Evolutionary conservation across 2,888 invertebrate species (phyloP).

Genomic region (Tuta absoluta): DNA sequence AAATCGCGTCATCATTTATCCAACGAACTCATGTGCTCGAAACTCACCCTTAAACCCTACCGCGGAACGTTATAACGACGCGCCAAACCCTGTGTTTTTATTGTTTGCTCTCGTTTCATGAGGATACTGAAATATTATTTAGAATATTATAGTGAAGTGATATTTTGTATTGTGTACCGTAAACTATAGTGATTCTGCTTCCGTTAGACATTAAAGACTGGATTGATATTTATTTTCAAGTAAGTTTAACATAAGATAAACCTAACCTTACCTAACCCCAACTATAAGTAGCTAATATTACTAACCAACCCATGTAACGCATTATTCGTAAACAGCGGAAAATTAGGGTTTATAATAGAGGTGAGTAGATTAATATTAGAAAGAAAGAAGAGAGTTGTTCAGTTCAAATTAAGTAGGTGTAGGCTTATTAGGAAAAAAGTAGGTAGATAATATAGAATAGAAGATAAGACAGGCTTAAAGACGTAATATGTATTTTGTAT

Average conservation of each 20-base stretch:
- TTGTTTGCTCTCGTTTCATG: constrained; percentile 57
- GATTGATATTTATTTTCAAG: constrained; percentile 35
- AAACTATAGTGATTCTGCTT: constrained; percentile 45
- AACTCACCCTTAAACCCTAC: constrained; percentile 42
- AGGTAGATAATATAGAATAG: no score
- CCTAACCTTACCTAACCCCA: background rate
- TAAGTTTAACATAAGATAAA: constrained; percentile 11
- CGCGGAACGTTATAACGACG: constrained; percentile 67
- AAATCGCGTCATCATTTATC: constrained; percentile 61
- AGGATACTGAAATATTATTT: constrained; percentile 67
- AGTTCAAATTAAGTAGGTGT: no score
- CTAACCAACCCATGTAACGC: no score
- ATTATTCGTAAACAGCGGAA: no score
- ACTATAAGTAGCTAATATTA: no score
- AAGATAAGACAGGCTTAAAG: no score
- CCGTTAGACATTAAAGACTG: constrained; percentile 38
- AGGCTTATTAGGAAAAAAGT: no score
- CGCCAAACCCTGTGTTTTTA: constrained; percentile 69
- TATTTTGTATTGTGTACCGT: constrained; percentile 54
- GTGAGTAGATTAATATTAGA: no score
- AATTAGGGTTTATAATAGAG: no score
- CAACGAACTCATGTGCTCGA: constrained; percentile 57
- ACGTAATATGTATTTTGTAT: no score
- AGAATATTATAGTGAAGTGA: constrained; percentile 70
- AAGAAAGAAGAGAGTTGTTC: no score